Base-by-base conservation (phyloP, 2,888 invertebrate species). In the Frankliniella fusca region DNA sequence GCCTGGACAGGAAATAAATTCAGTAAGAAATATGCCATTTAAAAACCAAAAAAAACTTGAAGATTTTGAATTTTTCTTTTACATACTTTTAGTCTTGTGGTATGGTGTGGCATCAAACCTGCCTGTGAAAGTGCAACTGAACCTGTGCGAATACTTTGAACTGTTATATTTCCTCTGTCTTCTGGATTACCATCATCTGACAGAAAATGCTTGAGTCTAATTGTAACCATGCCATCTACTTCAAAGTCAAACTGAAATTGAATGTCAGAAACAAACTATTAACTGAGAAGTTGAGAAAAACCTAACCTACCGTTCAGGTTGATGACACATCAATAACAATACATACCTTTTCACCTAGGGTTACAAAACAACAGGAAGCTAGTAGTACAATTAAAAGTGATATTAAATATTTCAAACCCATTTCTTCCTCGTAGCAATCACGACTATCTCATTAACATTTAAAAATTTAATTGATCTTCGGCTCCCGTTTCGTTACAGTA, bases 1-100 rank as follows among this genome's bases (percentile, higher is more conserved):
- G 89, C 89, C 92, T 93, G 87, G 48, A 80, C 81, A 12, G 7
- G 61, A 11, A 38, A 50, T 23, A 38, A 12, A 38, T 27, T 10
- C 11, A 38, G 10, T 81, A 2, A 27, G 27, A 23, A 11, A 2
- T 27, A 76, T 8, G 23, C 12, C 27, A 76, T 23, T 23, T 8
- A 18, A 61, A 23, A 76, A 1, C 27, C 1, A 15, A 15, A 15
- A 7, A 10, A 27, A 0, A 23, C n/a, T n/a, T n/a, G n/a, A n/a
- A n/a, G n/a, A n/a, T n/a, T n/a, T n/a, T n/a, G n/a, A n/a, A n/a
- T n/a, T n/a, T n/a, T n/a, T n/a, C n/a, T 27, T 12, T 23, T 3
- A 76, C 70, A 27, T 27, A 8, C 70, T 27, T 76, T 76, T 3
- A 76, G 27, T 76, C 70, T 76, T 27, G 70, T 76, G 9, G 11